These are phyloP conservation scores for Epinotia demarniana DNA, from an alignment of 2,888 invertebrate genomes.

Conservation along the genomic window DNA sequence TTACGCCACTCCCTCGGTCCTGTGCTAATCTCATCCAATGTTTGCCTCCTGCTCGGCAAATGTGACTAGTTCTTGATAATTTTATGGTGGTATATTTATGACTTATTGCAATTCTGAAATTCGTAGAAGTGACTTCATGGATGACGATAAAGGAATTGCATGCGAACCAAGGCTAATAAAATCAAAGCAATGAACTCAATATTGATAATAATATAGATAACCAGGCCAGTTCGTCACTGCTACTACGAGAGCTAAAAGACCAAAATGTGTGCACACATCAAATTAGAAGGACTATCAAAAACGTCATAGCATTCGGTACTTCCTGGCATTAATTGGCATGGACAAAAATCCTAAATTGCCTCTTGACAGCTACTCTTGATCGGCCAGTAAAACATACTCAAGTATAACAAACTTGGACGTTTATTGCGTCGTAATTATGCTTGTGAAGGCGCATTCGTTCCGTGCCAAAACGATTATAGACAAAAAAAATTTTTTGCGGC, in stretches of 20 bases:
- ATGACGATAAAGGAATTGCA: slow-evolving; percentile 38
- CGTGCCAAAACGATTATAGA: slow-evolving; percentile 31
- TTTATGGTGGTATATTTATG: neutral
- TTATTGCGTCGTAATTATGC: slow-evolving; percentile 46
- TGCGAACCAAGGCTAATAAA: slow-evolving; percentile 28
- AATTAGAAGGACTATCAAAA: slow-evolving; percentile 8
- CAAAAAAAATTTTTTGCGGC: slow-evolving; percentile 46
- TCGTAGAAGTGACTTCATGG: slow-evolving; percentile 18
- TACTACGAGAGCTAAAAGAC: slow-evolving; percentile 39
- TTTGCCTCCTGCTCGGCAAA: too few relatives aligned
- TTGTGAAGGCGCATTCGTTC: slow-evolving; percentile 30
- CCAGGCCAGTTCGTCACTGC: slow-evolving; percentile 42
- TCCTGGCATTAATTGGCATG: slow-evolving; percentile 23
- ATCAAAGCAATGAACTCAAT: slow-evolving; percentile 47
- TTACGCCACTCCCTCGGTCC: too few relatives aligned
- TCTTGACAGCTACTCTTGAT: slow-evolving; percentile 14
- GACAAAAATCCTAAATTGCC: slow-evolving; percentile 24
- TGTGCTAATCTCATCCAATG: too few relatives aligned
- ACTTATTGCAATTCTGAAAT: slow-evolving; percentile 15
- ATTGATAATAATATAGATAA: slow-evolving; percentile 47
- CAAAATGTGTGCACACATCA: slow-evolving; percentile 11
- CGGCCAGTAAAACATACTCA: slow-evolving; percentile 22
- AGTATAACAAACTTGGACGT: slow-evolving; percentile 32
- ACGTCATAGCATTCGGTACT: slow-evolving; percentile 18
- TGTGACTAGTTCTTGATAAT: neutral